Percentiles rank a stretch among this genome's conserved stretches.
These are phyloP conservation scores for Fragum fragum DNA, from an alignment of 2,888 invertebrate genomes.

Conservation along the genomic window DNA sequence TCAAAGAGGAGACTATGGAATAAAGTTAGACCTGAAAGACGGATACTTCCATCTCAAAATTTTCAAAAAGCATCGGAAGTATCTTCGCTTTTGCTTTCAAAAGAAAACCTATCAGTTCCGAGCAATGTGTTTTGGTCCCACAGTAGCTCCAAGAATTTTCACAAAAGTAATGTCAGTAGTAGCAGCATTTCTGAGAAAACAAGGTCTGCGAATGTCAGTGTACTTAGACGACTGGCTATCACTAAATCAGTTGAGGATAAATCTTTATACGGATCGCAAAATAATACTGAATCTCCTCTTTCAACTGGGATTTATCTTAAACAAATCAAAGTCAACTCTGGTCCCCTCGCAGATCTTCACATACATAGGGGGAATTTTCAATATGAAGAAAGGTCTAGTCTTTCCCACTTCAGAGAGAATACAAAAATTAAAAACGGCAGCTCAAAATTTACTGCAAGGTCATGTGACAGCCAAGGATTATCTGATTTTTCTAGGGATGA, in stretches of 20 bases:
- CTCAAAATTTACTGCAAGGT: constrained; percentile 8
- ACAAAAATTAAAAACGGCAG: constrained; percentile 23
- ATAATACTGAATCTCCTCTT: constrained; percentile 43
- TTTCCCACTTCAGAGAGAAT: constrained; percentile 45
- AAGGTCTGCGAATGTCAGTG: constrained; percentile 27
- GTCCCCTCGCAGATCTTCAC: neutral
- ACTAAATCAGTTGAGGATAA: constrained; percentile 32
- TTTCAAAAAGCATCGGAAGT: constrained; percentile 13
- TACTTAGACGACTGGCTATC: constrained; percentile 56
- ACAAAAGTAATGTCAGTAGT: constrained; percentile 38
- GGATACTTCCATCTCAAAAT: constrained; percentile 15
- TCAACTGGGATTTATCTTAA: constrained; percentile 57
- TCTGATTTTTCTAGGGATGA: constrained; percentile 40
- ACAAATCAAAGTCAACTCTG: constrained; percentile 45
- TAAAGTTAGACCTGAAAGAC: constrained; percentile 18
- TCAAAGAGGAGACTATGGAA: constrained; percentile 23
- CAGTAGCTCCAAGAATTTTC: constrained; percentile 28
- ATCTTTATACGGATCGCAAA: constrained; percentile 37
- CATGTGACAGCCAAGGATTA: constrained; percentile 26
- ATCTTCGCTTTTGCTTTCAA: constrained; percentile 9
- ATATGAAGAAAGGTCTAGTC: constrained; percentile 34
- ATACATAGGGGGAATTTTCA: too few species aligned
- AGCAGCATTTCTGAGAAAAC: constrained; percentile 33
- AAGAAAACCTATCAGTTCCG: constrained; percentile 2
- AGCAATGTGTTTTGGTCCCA: constrained; percentile 45